These are phyloP conservation scores for Ceraclea dissimilis DNA, from an alignment of 2,888 invertebrate genomes.

Conservation along the genomic window DNA sequence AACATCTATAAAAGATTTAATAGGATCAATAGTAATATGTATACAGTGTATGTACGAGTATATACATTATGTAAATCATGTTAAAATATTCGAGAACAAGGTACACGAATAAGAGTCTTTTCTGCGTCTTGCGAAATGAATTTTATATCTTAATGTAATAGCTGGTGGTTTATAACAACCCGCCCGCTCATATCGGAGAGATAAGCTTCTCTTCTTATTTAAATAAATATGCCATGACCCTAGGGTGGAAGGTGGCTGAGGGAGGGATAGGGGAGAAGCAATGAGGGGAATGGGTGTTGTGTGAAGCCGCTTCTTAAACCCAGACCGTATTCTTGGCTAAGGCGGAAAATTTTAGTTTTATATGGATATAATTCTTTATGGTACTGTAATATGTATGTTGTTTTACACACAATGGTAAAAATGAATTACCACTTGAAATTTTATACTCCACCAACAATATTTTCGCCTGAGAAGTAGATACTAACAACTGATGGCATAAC, in stretches of 20 bases:
- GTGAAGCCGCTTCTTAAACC: constrained; percentile 19
- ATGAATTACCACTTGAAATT: background rate
- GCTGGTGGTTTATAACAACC: constrained; percentile 17
- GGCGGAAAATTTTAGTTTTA: constrained; percentile 1
- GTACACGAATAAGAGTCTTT: no score
- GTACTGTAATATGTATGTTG: background rate
- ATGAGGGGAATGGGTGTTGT: constrained; percentile 8
- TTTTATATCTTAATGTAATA: constrained; percentile 1
- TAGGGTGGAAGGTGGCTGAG: constrained; percentile 19
- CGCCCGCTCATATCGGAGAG: constrained; percentile 13
- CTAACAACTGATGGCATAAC: no score
- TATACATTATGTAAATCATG: no score
- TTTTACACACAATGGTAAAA: background rate
- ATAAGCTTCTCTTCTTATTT: constrained; percentile 23
- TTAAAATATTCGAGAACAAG: no score
- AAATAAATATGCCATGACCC: constrained; percentile 26
- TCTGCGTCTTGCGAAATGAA: constrained; percentile 10
- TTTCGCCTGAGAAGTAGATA: no score
- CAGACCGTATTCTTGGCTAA: constrained; percentile 4
- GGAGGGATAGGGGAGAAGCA: constrained; percentile 22
- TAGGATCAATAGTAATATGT: no score
- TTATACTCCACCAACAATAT: background rate
- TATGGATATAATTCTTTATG: background rate
- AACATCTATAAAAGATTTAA: no score
- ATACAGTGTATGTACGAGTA: no score